Base-by-base conservation (phyloP, 2,113 vertebrate genomes). In the Semicossyphus pulcher region DNA sequence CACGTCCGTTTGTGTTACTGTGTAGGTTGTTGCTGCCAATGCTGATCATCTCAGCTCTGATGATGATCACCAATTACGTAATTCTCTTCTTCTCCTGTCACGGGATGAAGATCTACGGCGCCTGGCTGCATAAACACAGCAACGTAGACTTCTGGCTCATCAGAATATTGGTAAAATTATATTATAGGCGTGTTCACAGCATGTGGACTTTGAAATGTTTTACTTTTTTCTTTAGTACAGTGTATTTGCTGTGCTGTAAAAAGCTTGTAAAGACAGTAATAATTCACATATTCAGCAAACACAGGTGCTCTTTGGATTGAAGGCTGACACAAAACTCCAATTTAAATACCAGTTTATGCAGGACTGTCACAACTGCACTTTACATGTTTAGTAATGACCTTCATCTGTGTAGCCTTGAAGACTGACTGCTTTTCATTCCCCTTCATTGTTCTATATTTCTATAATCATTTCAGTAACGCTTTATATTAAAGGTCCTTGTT, bases 101-200 rank as follows among this genome's bases (percentile, higher is more conserved):
- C 49, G 91, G 92, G 4, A 16, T 95, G 69, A 85, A 81, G 58
- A 59, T 78, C 64, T 91, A 95, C 18, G 91, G 87, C 32, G 80
- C 68, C 0, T 95, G 94, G 94, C 41, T 96, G 28, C 51, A 78
- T 64, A 94, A 91, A 84, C 60, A 81, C 20, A 87, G 89, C 78
- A 91, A 31, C 32, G 44, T 12, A 41, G 94, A 95, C 11, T 88
- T 95, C 39, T 95, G 94, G 94, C 86, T 95, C 60, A 81, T 93
- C 78, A 88, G 93, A 18, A 69, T 95, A 77, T 84, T 95, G 76
- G 95, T 96, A 88, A 87, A 69, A 45, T 28, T 1, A 41, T n/a
- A n/a, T n/a, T 37, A 37, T 20, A n/a, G n/a, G n/a, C n/a, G n/a
- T 3, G 0, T 8, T 57, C 1, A 42, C 11, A 11, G 0, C 23